Evolutionary conservation across 1,140 invertebrate genomes (phyloP), one percentile per base, ranked within the genome.

Genomic region (Drosophila willistoni): DNA sequence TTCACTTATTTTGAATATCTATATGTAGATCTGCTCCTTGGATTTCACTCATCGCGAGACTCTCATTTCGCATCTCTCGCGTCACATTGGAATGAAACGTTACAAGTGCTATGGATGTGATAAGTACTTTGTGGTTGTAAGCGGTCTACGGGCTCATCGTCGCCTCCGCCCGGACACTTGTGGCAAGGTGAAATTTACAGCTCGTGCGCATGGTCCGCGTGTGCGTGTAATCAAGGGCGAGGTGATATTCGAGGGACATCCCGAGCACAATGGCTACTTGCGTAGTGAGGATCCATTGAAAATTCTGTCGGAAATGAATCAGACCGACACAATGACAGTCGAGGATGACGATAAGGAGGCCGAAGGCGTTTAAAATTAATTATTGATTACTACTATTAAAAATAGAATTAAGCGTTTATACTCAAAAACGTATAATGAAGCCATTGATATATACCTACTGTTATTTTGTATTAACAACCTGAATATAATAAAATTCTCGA

Each of bases 81-180:
- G 90, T 14, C 90, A 91, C 63, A 90, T 91, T 71, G 90, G 87
- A 56, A 91, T 91, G 90, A 91, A 91, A 55, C 90, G 90, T 6
- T 91, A 91, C 44, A 91, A 91, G 62, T 91, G 90, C 54, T 91
- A 91, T 56, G 90, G 90, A 6, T 91, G 90, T 29, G 83, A 91
- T 34, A 90, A 91, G 57, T 76, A 79, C 42, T 91, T 91, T 64
- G 89, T 91, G 10, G 91, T 91, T 22, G 86, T 91, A 10, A 90
- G 86, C 60, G 90, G 90, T 3, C 71, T 91, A 29, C 85, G 89
- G 2, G 91, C 86, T 7, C 90, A 91, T 84, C 90, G 90, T 17
- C 74, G 82, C 1, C 61, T 90, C 12, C 90, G 90, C 12, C 84
- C 87, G 0, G 90, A 91, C 29, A 90, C 84, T 0, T 91, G 90